A percentile compares a stretch with the other conserved stretches of the same genome.
These are phyloP conservation scores for Lordiphosa fenestrarum DNA, from an alignment of 2,888 invertebrate species.

Conservation along the genomic window DNA sequence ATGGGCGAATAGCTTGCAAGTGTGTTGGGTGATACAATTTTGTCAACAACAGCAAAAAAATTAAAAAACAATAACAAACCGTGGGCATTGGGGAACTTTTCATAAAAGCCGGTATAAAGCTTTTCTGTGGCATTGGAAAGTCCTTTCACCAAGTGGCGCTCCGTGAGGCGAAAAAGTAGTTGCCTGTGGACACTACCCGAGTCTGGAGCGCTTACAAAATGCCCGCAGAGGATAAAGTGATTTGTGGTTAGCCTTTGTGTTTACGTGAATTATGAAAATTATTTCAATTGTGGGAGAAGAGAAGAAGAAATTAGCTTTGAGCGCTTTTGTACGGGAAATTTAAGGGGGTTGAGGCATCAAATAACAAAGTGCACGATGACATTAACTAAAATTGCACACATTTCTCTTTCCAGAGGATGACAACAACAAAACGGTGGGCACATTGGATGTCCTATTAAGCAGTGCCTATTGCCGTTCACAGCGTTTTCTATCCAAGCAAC, in stretches of 20 bases:
- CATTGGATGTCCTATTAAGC: constrained; percentile 91
- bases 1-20: constrained; percentile 7
- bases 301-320: too few relatives aligned
- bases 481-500: constrained; percentile 93
- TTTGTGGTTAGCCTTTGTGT: constrained; percentile 9
- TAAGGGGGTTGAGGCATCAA: too few relatives aligned
- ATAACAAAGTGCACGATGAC: too few relatives aligned
- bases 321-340: too few relatives aligned
- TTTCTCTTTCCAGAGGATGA: constrained; percentile 77
- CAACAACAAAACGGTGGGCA: constrained; percentile 81
- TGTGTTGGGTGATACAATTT: background rate
- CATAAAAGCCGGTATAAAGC: constrained; percentile 43
- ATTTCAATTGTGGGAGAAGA: too few relatives aligned
- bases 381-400: too few relatives aligned
- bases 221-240: constrained; percentile 1
- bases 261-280: background rate
- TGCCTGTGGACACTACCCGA: constrained; percentile 13
- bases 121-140: constrained; percentile 43
- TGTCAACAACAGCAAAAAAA: background rate
- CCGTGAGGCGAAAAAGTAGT: constrained; percentile 10
- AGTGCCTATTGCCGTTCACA: constrained; percentile 96
- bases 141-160: background rate
- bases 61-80: constrained; percentile 36
- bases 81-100: constrained; percentile 17
- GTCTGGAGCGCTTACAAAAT: constrained; percentile 17